Conservation (phyloP, 2,113 vertebrate genomes). For the Tychaedon coryphoeus region DNA sequence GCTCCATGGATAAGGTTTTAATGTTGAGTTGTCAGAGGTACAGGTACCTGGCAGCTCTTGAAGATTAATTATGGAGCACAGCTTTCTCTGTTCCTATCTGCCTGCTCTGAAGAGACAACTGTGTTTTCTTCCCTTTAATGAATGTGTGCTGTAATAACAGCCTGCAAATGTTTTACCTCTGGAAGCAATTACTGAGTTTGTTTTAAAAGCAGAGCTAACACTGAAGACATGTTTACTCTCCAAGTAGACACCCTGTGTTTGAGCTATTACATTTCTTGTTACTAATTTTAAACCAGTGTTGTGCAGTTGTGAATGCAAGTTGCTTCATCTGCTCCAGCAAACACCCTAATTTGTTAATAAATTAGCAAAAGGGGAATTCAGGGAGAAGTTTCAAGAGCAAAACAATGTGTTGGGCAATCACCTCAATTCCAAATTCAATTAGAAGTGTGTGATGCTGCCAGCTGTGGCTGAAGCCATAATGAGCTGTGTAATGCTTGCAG, state of each 20-base stretch:
- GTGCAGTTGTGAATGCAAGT: not conserved
- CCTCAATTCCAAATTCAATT: not conserved
- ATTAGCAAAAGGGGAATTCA: not conserved
- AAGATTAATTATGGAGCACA: not conserved
- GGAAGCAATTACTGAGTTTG: conserved; percentile 37
- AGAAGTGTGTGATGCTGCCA: not conserved
- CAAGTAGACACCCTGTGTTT: not conserved
- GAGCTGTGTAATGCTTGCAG: not conserved
- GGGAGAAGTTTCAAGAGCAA: not conserved
- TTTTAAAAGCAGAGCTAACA: conserved; percentile 48
- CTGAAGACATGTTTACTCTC: not conserved
- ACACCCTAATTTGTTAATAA: not conserved
- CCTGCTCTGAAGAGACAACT: not conserved
- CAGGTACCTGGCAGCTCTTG: not conserved
- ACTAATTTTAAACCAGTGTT: not conserved
- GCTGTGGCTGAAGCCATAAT: not conserved
- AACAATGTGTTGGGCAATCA: not conserved
- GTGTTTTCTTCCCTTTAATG: not conserved
- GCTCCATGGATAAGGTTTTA: not conserved
- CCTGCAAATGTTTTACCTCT: conserved; percentile 43
- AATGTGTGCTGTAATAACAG: conserved; percentile 12
- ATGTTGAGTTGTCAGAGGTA: not conserved
- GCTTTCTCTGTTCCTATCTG: not conserved
- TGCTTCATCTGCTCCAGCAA: not conserved
- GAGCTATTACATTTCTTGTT: not conserved